phyloP scores from a whole-genome alignment of 2,113 vertebrate genomes.

The Grammomys surdaster region DNA sequence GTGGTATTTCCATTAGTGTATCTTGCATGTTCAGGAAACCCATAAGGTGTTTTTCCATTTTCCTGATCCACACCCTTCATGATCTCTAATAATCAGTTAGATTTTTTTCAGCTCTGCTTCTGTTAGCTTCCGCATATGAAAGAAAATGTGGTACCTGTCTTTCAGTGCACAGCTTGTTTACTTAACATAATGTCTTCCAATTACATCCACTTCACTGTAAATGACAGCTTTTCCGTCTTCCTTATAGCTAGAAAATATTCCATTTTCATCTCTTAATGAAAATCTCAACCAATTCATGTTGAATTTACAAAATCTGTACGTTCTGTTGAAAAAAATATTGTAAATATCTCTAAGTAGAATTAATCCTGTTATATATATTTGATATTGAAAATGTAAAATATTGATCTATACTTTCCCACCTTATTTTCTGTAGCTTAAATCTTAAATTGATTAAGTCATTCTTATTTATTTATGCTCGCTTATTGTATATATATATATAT shows the following conservation, averaged over 20 bases:
- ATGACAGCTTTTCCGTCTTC: not conserved
- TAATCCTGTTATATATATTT: not conserved
- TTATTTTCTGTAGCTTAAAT: not conserved
- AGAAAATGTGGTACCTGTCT: not conserved
- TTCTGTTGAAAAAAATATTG: not conserved
- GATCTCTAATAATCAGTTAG: not conserved
- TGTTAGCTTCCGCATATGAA: not conserved
- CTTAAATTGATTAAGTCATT: not conserved
- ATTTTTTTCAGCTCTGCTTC: not conserved
- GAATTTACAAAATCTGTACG: not conserved
- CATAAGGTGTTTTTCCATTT: not conserved
- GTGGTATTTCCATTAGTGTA: too few relatives aligned
- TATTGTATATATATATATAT: not conserved
- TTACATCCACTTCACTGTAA: not conserved
- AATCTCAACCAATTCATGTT: not conserved
- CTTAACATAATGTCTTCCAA: not conserved
- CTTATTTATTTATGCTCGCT: not conserved
- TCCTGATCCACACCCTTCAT: rapidly evolving
- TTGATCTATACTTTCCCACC: not conserved
- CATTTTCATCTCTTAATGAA: not conserved
- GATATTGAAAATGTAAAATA: not conserved
- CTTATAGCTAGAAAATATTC: not conserved
- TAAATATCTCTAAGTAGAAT: not conserved
- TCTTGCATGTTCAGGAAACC: too few relatives aligned
- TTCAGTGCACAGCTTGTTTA: not conserved